phyloP scores from a whole-genome alignment of 2,888 invertebrate species.

The Nomada fucata region DNA sequence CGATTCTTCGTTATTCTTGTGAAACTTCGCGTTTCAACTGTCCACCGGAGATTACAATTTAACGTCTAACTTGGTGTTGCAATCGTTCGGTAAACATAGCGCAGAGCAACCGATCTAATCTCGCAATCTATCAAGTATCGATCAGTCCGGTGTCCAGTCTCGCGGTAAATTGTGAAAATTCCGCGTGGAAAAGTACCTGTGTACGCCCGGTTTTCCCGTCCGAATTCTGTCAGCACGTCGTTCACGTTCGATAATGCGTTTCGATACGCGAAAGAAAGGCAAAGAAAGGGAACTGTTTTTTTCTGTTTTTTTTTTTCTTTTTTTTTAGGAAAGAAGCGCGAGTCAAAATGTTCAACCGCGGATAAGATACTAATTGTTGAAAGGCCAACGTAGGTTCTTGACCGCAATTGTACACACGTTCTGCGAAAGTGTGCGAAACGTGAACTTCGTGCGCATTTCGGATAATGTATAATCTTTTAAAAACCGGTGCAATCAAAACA shows the following conservation, averaged over 20 bases:
- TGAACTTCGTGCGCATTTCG: constrained; percentile 29
- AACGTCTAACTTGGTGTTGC: constrained; percentile 22
- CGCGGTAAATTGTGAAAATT: background rate
- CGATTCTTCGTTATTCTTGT: constrained; percentile 23
- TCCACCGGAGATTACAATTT: constrained; percentile 24
- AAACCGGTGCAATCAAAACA: too few relatives aligned
- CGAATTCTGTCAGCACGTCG: background rate
- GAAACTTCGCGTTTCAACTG: constrained; percentile 18
- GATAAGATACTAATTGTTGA: constrained; percentile 49
- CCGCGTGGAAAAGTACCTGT: background rate
- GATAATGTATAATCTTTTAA: background rate
- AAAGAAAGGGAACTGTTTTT: too few relatives aligned
- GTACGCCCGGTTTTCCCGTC: background rate
- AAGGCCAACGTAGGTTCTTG: constrained; percentile 49
- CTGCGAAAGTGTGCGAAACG: constrained; percentile 51
- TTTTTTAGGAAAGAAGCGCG: constrained; percentile 22
- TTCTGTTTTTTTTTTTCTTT: too few relatives aligned
- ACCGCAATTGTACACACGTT: constrained; percentile 35
- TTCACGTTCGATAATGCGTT: background rate
- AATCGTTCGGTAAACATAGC: constrained; percentile 28
- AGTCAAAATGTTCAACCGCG: constrained; percentile 12
- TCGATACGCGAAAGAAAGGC: background rate
- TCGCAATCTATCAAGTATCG: constrained; percentile 35
- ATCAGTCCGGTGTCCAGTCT: constrained; percentile 20
- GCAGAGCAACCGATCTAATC: constrained; percentile 27